Evolutionary conservation across 2,797 vertebrate species (phyloP), one percentile per base, ranked within the genome.

Genomic region (Lerista edwardsae): DNA sequence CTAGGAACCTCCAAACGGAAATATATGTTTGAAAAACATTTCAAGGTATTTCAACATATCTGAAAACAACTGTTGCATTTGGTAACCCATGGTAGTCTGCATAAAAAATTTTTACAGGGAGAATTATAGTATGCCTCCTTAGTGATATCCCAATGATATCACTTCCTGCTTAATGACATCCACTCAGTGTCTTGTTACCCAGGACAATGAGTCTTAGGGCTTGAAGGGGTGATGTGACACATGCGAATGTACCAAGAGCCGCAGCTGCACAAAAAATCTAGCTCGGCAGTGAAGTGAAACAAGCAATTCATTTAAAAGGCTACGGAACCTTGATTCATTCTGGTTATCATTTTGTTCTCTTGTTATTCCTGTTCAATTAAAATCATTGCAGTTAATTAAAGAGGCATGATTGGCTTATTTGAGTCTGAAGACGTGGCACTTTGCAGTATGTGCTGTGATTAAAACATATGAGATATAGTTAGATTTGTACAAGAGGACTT

Each of bases 371-470:
- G 51, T 86, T 87, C 91, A 91, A 44, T 74, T 88, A 75, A 85
- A 85, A 68, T 65, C 9, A 44, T 80, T 75, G n/a, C 5, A 84
- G 57, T 82, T 90, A 91, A 93, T 92, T 89, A 85, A 90, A 88
- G 61, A 86, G 86, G 82, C 0, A 59, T 3, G 27, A 62, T 79
- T 36, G 1, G 75, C 91, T 92, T 87, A 89, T 93, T 82, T 89
- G 61, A 34, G 89, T 65, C 21, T 55, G 76, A 75, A 86, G 84
- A 79, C 4, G 55, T 3, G 81, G 79, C 6, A 71, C 72, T 92
- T 92, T 89, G 75, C 57, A 82, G 90, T 34, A 75, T 57, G 41
- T 82, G 36, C 36, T 75, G 83, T 82, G 84, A 90, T 88, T 89
- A 91, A 93, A 92, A 83, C 65, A 11, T 79, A 90, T 36, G 80